phyloP scores from a whole-genome alignment of 2,113 vertebrate species.

The Megaleporinus macrocephalus region DNA sequence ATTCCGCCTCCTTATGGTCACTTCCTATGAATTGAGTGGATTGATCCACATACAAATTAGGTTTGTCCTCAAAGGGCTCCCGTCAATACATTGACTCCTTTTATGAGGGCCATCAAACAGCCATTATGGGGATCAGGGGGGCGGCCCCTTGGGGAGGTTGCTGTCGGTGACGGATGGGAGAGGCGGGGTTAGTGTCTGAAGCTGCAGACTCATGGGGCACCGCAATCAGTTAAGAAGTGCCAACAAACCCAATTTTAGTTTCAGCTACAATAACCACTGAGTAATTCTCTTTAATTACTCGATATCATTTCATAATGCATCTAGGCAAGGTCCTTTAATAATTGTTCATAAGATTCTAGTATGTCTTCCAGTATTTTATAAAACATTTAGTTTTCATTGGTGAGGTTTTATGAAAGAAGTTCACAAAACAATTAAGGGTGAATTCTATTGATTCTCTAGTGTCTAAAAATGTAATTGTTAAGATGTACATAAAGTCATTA shows the following conservation, averaged over 20 bases:
- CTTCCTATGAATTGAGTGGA: slow-evolving; percentile 85
- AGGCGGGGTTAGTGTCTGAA: slow-evolving; percentile 66
- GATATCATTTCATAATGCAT: slow-evolving; percentile 18
- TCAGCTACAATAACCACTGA: slow-evolving; percentile 18
- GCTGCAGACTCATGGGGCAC: slow-evolving; percentile 54
- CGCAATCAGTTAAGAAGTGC: slow-evolving; percentile 57
- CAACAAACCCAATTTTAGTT: slow-evolving; percentile 23
- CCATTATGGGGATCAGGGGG: slow-evolving; percentile 88
- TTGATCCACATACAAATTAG: slow-evolving; percentile 87
- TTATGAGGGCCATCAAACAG: slow-evolving; percentile 96
- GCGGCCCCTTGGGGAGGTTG: slow-evolving; percentile 83
- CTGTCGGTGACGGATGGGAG: slow-evolving; percentile 88
- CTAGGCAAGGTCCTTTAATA: slow-evolving; percentile 11
- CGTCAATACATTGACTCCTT: slow-evolving; percentile 96
- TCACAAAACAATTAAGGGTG: too few species aligned
- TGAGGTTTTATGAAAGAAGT: background rate
- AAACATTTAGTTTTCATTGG: background rate
- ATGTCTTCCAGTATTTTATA: background rate
- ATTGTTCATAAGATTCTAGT: background rate
- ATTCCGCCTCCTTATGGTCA: slow-evolving; percentile 56
- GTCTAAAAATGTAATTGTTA: too few species aligned
- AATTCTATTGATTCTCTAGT: too few species aligned
- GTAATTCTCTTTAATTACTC: slow-evolving; percentile 32
- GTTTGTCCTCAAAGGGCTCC: slow-evolving; percentile 81
- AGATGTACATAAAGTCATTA: too few species aligned